Base-by-base conservation (phyloP, 2,797 vertebrate genomes). In the Botia almorhae region DNA sequence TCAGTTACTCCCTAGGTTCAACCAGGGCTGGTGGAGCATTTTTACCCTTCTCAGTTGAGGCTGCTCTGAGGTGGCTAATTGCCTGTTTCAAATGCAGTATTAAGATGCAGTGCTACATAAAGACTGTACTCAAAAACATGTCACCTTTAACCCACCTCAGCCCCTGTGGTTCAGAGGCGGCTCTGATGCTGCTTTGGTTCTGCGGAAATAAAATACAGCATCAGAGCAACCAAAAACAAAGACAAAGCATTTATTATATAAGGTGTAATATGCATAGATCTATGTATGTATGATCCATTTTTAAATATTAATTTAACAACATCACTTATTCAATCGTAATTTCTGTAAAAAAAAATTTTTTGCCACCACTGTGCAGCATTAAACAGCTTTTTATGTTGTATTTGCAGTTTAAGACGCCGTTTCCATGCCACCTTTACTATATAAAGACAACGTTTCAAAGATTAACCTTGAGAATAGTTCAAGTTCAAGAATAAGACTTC, bases 1-100 rank as follows among this genome's bases (percentile, higher is more conserved):
- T 73, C 19, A 61, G 58, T 53, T 64, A 23, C 68, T 70, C 17
- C n/a, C 13, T 29, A 13, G 23, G 16, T 78, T 53, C 23, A 13
- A 29, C 16, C 68, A 23, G 56, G 68, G 29, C 4, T 68, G 10
- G 19, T 70, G 14, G 4, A 11, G 56, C 23, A 14, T 61, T 23
- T 61, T 61, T 61, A 61, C 19, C 12, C 55, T 11, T 19, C 10
- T 13, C 8, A 23, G 56, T 11, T 26, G 3, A 26, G 58, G 14
- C 48, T 50, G 48, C 48, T 50, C 48, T 50, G 48, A 50, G 12
- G 48, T 50, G 48, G 48, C 13, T 50, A 50, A 50, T 13, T 50
- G 13, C 12, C 48, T 14, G 48, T 16, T 50, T 16, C 48, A 50
- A 50, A 50, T 50, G 12, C 48, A 14, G 21, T 26, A 10, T 23